These are phyloP conservation scores for Laticauda laticaudata DNA, from an alignment of 2,113 vertebrate genomes.

Conservation along the genomic window DNA sequence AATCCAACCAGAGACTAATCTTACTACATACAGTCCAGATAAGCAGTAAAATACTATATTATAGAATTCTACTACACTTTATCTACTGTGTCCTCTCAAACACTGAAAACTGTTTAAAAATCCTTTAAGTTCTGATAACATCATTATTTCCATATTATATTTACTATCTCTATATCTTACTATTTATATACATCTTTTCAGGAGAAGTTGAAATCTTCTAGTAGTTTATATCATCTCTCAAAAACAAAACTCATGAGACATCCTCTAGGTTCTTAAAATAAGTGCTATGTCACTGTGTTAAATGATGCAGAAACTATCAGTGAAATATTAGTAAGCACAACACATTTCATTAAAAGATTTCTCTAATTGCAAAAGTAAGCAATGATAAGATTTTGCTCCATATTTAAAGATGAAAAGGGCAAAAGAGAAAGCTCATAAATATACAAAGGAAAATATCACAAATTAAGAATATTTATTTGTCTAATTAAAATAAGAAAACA, in stretches of 20 bases:
- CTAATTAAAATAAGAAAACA: slow-evolving; percentile 30
- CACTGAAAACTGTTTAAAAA: neutral
- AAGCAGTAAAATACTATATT: neutral
- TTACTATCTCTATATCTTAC: neutral
- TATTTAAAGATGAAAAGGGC: slow-evolving; percentile 40
- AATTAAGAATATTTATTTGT: slow-evolving; percentile 22
- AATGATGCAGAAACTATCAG: slow-evolving; percentile 52
- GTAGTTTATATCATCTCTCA: slow-evolving; percentile 37
- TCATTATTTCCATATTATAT: no score
- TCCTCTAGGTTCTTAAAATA: neutral
- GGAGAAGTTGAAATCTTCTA: slow-evolving; percentile 9
- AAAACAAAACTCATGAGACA: neutral
- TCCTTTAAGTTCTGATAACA: neutral
- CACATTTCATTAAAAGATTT: slow-evolving; percentile 49
- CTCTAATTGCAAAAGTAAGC: slow-evolving; percentile 62
- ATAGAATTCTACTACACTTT: neutral
- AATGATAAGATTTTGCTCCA: slow-evolving; percentile 52
- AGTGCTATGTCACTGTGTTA: slow-evolving; percentile 47
- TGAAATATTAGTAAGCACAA: slow-evolving; percentile 54
- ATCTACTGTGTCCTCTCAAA: neutral
- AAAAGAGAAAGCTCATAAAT: neutral
- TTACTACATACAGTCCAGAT: neutral
- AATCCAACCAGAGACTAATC: neutral
- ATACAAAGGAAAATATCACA: slow-evolving; percentile 2
- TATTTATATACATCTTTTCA: no score